Evolutionary conservation across 2,888 invertebrate species (phyloP), one percentile per base, ranked within the genome.

Genomic region (Pterobdella sp.): DNA sequence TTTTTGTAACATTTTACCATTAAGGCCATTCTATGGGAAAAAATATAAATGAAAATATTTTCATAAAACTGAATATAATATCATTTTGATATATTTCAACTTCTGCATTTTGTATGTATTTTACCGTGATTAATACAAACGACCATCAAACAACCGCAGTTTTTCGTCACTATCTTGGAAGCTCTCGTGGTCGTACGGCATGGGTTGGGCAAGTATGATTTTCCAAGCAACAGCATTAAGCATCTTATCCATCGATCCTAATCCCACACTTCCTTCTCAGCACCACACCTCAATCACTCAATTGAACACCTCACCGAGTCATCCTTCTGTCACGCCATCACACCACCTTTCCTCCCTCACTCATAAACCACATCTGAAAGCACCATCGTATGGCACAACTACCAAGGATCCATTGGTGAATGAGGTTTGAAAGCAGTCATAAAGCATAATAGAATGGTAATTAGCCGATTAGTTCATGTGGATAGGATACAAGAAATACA

Each of bases 201-300:
- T 56, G 18, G 60, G n/a, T n/a, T 56, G 60, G 60, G 60, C 60
- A 22, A 56, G 60, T n/a, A 22, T 56, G 4, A 56, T 56, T n/a
- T 56, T 56, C n/a, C 7, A 26, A 22, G 26, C 60, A 22, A 56
- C 60, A 22, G 4, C 60, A 22, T 26, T 26, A 22, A 56, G n/a
- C 60, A 22, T 56, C 60, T 56, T 56, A 22, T 56, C 60, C 60
- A 56, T 56, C n/a, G 60, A 56, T n/a, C 60, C 60, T 26, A 22
- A 56, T 26, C 7, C 4, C 60, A 22, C 60, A 4, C 60, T 26
- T 14, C 60, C 60, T 26, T 14, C n/a, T 26, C 49, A 42, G 7
- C 10, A 42, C 49, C 49, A 14, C 49, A 14, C 60, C n/a, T 56
- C 60, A 4, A 7, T 22, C 60, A 56, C 60, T n/a, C 60, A 56